These are phyloP conservation scores for Erebia ligea DNA, from an alignment of 2,888 invertebrate species.

Conservation along the genomic window DNA sequence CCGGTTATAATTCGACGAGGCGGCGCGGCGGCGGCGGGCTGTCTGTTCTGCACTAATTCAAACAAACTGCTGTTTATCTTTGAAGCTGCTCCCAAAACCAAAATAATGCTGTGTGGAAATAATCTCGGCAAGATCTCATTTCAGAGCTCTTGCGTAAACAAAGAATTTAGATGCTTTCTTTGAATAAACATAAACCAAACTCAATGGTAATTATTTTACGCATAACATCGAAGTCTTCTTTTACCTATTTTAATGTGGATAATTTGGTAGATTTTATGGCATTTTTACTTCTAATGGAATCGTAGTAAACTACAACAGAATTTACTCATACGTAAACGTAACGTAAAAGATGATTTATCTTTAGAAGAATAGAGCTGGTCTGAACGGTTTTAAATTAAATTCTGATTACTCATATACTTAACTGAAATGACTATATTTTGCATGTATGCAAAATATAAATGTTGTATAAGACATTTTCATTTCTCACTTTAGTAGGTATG, in stretches of 20 bases:
- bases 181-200: conserved; percentile 30
- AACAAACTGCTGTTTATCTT: conserved; percentile 32
- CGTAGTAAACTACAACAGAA: not conserved
- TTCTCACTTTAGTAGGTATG: too few species aligned
- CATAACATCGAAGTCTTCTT: conserved; percentile 21
- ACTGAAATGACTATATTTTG: too few species aligned
- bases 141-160: conserved; percentile 23
- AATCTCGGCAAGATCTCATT: conserved; percentile 24
- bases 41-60: conserved; percentile 40
- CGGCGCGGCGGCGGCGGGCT: conserved; percentile 41
- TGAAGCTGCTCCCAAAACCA: conserved; percentile 29
- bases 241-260: conserved; percentile 5
- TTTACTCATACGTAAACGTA: not conserved
- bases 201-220: conserved; percentile 23
- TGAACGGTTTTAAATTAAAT: too few species aligned
- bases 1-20: conserved; percentile 7
- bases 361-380: too few species aligned
- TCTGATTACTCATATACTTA: too few species aligned
- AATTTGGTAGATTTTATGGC: conserved; percentile 3
- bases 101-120: conserved; percentile 33
- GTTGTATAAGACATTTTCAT: too few species aligned
- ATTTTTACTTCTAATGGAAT: conserved; percentile 1
- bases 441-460: too few species aligned
- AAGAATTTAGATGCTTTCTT: conserved; percentile 7
- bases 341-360: not conserved